phyloP scores from a whole-genome alignment of 2,797 vertebrate species.

The Sebastes vulpes region DNA sequence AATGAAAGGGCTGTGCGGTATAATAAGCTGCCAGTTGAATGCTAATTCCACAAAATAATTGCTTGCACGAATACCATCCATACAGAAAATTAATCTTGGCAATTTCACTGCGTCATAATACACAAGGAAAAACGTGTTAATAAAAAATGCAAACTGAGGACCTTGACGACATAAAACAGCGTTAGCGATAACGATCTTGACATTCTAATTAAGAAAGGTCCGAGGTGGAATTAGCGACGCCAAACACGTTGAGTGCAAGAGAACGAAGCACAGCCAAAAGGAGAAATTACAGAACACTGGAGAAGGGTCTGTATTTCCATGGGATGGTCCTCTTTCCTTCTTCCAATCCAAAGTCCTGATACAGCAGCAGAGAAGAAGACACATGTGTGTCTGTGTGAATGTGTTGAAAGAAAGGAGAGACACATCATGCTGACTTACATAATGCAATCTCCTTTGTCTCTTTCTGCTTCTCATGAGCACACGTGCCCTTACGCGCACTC shows the following conservation, averaged over 20 bases:
- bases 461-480: constrained; percentile 17
- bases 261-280: constrained; percentile 17
- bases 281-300: constrained; percentile 6
- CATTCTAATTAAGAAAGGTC: constrained; percentile 55
- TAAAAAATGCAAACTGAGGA: constrained; percentile 48
- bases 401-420: constrained; percentile 1
- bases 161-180: constrained; percentile 28
- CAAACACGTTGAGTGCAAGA: neutral
- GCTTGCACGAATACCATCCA: constrained; percentile 29
- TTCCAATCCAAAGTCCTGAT: constrained; percentile 23
- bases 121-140: constrained; percentile 34
- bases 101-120: constrained; percentile 38
- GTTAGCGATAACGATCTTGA: constrained; percentile 42
- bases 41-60: constrained; percentile 58
- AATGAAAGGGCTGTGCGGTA: constrained; percentile 56
- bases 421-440: constrained; percentile 43
- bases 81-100: constrained; percentile 33
- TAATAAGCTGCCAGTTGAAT: constrained; percentile 63
- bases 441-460: constrained; percentile 49
- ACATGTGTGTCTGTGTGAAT: constrained; percentile 8
- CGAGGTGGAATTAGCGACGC: constrained; percentile 21
- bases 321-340: constrained; percentile 3
- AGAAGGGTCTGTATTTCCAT: constrained; percentile 34
- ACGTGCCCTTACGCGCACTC: neutral
- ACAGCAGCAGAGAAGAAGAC: constrained; percentile 22